A percentile compares a stretch with the other conserved stretches of the same genome.
Conservation (phyloP, 2,113 vertebrate genomes). For the Morone chrysops region DNA sequence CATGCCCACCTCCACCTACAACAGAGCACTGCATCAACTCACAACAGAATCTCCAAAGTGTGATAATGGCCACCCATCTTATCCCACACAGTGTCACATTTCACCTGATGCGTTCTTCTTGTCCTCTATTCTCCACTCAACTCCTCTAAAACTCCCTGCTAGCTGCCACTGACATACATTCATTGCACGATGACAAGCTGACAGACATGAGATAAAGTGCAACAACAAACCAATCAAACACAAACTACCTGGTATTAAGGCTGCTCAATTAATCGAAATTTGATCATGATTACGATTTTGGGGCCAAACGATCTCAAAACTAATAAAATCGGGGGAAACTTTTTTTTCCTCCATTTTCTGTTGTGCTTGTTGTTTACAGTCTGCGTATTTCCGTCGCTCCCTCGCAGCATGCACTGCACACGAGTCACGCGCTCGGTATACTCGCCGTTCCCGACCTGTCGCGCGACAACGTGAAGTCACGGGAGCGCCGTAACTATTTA, state of each 20-base stretch:
- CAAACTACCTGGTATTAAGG: background rate
- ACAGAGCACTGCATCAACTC: slow-evolving; percentile 34
- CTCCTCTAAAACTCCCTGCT: background rate
- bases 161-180: background rate
- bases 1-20: slow-evolving; percentile 31
- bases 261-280: too few relatives aligned
- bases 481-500: too few relatives aligned
- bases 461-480: too few relatives aligned
- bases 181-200: background rate
- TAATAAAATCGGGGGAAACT: too few relatives aligned
- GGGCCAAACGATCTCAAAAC: too few relatives aligned
- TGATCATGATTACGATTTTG: too few relatives aligned
- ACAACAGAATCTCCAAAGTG: slow-evolving; percentile 38
- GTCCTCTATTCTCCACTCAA: slow-evolving; percentile 7
- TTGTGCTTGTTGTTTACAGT: too few relatives aligned
- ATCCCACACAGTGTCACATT: slow-evolving; percentile 23
- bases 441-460: too few relatives aligned
- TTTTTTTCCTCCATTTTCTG: too few relatives aligned
- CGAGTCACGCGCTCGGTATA: too few relatives aligned
- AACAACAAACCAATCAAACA: background rate
- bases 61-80: slow-evolving; percentile 31
- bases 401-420: too few relatives aligned
- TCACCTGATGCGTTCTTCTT: slow-evolving; percentile 19
- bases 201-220: background rate
- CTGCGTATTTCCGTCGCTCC: too few relatives aligned